A percentile compares a stretch with the other conserved stretches of the same genome.
Conservation (phyloP, 37 sponge, comb jelly and placozoan genomes). For the Hormiphora californensis region DNA sequence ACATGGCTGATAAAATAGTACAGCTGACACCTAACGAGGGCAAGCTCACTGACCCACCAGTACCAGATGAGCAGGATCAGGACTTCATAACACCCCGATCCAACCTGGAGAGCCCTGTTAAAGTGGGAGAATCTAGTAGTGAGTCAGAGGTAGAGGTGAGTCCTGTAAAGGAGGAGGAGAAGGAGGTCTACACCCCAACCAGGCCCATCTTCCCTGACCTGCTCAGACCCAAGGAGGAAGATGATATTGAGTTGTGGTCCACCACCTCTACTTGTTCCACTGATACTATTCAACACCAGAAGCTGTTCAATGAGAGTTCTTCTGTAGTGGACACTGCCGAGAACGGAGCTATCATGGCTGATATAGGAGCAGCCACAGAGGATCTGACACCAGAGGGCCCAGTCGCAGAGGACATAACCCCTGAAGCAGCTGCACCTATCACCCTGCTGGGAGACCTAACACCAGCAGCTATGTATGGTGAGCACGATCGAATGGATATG, state of each 20-base stretch:
- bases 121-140: not conserved
- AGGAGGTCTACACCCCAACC: not conserved
- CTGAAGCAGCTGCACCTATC: not conserved
- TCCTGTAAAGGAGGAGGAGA: not conserved
- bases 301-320: not conserved
- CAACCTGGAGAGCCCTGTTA: not conserved
- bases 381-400: not conserved
- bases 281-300: conserved; percentile 36
- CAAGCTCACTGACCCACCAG: not conserved
- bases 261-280: conserved; percentile 37
- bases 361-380: not conserved
- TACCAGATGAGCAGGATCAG: not conserved
- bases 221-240: conserved; percentile 1
- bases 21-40: no score
- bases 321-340: not conserved
- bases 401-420: not conserved
- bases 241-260: conserved; percentile 34
- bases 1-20: no score
- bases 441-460: no score
- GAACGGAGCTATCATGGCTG: not conserved
- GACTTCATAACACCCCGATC: conserved; percentile 48
- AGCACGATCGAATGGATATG: no score
- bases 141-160: not conserved
- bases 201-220: not conserved
- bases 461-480: no score